Evolutionary conservation across 2,888 invertebrate species (phyloP).

Genomic region (Therioaphis trifolii): DNA sequence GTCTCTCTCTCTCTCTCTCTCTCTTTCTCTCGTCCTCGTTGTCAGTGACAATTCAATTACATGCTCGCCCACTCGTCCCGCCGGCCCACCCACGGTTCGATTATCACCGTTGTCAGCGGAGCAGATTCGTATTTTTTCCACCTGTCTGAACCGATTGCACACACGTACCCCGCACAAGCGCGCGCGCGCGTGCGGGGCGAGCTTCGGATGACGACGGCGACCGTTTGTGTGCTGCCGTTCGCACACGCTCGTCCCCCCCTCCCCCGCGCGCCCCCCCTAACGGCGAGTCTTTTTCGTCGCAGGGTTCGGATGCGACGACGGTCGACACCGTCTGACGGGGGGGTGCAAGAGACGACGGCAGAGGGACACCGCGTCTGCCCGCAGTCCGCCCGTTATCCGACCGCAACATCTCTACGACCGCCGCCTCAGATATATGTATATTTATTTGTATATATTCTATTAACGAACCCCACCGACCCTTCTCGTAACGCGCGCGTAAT

Average conservation of each 20-base stretch:
- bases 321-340: no score
- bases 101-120: conserved; percentile 42
- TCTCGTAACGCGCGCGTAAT: neutral
- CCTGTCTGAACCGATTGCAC: conserved; percentile 62
- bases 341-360: no score
- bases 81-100: conserved; percentile 17
- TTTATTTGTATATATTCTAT: conserved; percentile 21
- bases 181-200: neutral
- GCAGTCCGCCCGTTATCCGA: conserved; percentile 40
- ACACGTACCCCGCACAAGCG: no score
- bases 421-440: conserved; percentile 2
- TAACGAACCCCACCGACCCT: neutral
- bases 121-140: conserved; percentile 44
- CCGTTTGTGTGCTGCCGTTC: neutral
- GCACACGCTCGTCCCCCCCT: conserved; percentile 1
- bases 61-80: neutral
- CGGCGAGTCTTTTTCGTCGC: conserved; percentile 14
- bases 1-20: no score
- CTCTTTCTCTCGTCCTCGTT: neutral
- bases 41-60: conserved; percentile 62
- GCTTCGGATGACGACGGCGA: neutral
- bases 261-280: neutral
- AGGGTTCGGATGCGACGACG: no score
- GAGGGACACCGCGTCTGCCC: no score
- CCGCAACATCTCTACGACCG: conserved; percentile 52